Conservation (phyloP, 2,113 vertebrate species). For the Taxidea taxus region DNA sequence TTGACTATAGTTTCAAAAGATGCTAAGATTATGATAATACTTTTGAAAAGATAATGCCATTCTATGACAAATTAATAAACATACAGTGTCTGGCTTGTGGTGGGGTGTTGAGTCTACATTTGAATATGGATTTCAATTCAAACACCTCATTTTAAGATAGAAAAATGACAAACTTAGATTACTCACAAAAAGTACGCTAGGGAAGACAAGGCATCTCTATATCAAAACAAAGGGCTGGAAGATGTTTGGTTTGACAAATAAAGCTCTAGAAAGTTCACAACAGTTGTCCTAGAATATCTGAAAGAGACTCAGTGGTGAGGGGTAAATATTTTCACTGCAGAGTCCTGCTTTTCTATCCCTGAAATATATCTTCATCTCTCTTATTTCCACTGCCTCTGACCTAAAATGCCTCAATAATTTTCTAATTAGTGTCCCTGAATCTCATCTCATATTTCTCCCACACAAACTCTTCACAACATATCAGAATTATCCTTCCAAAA, state of each 20-base stretch:
- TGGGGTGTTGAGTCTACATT: not conserved
- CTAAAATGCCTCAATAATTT: slow-evolving; percentile 40
- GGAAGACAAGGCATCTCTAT: not conserved
- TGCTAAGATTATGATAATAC: not conserved
- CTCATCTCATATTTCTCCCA: slow-evolving; percentile 2
- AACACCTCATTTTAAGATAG: not conserved
- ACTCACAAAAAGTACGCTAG: not conserved
- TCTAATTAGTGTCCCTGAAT: slow-evolving; percentile 38
- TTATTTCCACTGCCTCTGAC: not conserved
- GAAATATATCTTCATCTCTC: not conserved
- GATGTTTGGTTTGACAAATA: not conserved
- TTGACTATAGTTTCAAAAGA: not conserved
- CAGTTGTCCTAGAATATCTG: not conserved
- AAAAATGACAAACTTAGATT: not conserved
- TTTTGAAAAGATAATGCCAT: not conserved
- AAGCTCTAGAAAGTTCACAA: not conserved
- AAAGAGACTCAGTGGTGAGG: not conserved
- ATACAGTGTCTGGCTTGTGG: not conserved
- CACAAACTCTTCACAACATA: slow-evolving; percentile 8
- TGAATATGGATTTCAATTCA: slow-evolving; percentile 26
- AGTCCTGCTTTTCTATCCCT: not conserved
- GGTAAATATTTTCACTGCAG: not conserved
- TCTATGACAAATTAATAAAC: not conserved
- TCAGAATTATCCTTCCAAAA: slow-evolving; percentile 33
- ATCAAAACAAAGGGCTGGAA: not conserved